These are phyloP conservation scores for Volucella bombylans DNA, from an alignment of 2,888 invertebrate species.

Conservation along the genomic window DNA sequence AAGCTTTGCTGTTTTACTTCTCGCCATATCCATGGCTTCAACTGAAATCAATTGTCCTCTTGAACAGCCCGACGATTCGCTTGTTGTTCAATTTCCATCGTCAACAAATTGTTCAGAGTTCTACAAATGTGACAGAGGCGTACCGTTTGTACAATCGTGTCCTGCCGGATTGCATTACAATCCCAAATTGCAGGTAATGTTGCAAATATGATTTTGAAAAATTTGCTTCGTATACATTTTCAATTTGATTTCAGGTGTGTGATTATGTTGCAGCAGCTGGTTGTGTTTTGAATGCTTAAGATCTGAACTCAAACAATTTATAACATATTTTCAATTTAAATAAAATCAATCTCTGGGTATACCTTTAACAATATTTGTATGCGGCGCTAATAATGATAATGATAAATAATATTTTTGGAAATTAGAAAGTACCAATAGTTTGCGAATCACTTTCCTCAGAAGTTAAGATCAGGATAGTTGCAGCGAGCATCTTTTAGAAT, in stretches of 20 bases:
- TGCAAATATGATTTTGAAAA: neutral
- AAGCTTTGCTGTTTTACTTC: neutral
- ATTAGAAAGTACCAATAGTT: too few relatives aligned
- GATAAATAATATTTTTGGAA: too few relatives aligned
- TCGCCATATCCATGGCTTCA: slow-evolving; percentile 24
- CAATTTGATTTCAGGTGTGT: slow-evolving; percentile 5
- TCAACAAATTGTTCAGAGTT: slow-evolving; percentile 63
- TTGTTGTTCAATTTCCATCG: slow-evolving; percentile 62
- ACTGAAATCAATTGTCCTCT: slow-evolving; percentile 62
- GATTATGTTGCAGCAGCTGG: slow-evolving; percentile 1
- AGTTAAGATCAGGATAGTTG: too few relatives aligned
- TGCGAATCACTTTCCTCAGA: too few relatives aligned
- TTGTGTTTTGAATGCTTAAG: neutral
- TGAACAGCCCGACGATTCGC: slow-evolving; percentile 36
- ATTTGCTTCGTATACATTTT: neutral
- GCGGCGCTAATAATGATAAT: too few relatives aligned
- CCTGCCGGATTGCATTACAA: slow-evolving; percentile 66
- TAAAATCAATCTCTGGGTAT: too few relatives aligned
- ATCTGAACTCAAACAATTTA: too few relatives aligned
- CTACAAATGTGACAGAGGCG: slow-evolving; percentile 71
- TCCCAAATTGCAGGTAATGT: slow-evolving; percentile 47
- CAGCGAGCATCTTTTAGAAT: too few relatives aligned
- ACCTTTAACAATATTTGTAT: too few relatives aligned
- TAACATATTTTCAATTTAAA: too few relatives aligned
- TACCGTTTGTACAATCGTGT: slow-evolving; percentile 40